Evolutionary conservation across 1,140 invertebrate genomes (phyloP).

Genomic region (Colletes gigas): DNA sequence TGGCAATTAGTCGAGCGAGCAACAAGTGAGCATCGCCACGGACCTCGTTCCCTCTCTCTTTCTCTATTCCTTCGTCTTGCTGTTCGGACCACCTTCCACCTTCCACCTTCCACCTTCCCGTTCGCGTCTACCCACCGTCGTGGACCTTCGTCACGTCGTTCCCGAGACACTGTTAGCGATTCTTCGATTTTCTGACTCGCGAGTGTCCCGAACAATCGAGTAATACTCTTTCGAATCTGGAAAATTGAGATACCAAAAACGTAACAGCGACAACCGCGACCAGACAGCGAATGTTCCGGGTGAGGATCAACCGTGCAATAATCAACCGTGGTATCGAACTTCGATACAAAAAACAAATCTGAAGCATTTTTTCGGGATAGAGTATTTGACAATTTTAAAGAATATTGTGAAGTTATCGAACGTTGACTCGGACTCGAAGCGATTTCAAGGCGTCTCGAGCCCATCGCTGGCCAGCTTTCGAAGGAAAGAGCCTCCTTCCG

Average conservation of each 20-base stretch:
- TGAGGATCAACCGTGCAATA: too few relatives aligned
- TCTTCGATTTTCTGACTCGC: neutral
- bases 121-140: conserved; percentile 44
- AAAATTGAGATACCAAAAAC: too few relatives aligned
- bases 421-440: too few relatives aligned
- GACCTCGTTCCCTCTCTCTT: conserved; percentile 62
- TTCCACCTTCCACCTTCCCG: conserved; percentile 20
- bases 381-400: neutral
- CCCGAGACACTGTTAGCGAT: conserved; percentile 44
- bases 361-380: too few relatives aligned
- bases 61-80: conserved; percentile 49
- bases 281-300: too few relatives aligned
- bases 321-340: too few relatives aligned
- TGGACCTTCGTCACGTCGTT: conserved; percentile 52
- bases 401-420: too few relatives aligned
- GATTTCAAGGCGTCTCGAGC: too few relatives aligned
- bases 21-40: conserved; percentile 79
- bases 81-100: conserved; percentile 32
- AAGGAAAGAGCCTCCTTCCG: conserved; percentile 12
- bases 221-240: neutral
- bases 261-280: too few relatives aligned
- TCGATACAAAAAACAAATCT: too few relatives aligned
- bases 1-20: conserved; percentile 81
- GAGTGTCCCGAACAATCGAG: conserved; percentile 8
- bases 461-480: neutral